Percentiles rank a stretch among this genome's conserved stretches.
Conservation (phyloP, 2,113 vertebrate genomes). For the Erythrolamprus reginae region DNA sequence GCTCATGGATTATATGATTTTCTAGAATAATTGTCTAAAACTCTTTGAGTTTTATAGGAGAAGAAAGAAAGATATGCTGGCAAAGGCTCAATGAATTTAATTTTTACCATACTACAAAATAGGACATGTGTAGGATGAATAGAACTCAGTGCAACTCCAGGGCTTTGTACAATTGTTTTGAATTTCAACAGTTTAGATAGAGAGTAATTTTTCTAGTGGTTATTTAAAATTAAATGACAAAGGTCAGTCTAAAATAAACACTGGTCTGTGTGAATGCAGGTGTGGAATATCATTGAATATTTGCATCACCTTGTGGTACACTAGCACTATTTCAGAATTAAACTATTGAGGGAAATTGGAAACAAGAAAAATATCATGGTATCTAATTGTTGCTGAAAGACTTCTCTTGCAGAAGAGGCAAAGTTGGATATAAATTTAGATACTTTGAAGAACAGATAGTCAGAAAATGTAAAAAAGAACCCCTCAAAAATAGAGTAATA, state of each 20-base stretch:
- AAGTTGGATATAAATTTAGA: neutral
- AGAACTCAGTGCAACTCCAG: neutral
- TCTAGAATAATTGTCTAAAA: neutral
- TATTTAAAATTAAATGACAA: neutral
- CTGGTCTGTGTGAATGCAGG: neutral
- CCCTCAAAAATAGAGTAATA: neutral
- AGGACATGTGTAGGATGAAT: neutral
- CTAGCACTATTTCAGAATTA: neutral
- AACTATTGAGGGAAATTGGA: neutral
- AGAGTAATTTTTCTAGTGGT: neutral
- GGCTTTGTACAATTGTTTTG: neutral
- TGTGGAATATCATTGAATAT: neutral
- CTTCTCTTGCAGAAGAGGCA: neutral
- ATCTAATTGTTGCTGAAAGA: neutral
- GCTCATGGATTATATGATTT: neutral
- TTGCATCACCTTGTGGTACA: neutral
- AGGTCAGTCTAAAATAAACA: neutral
- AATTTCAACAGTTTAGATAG: neutral
- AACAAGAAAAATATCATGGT: neutral
- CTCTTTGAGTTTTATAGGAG: neutral
- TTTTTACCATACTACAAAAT: neutral
- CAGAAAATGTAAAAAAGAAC: neutral
- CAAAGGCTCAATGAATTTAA: neutral
- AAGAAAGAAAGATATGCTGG: neutral
- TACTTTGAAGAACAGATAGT: neutral